A percentile compares a stretch with the other conserved stretches of the same genome.
These are phyloP conservation scores for Chirona hameri DNA, from an alignment of 2,888 invertebrate genomes.

Conservation along the genomic window DNA sequence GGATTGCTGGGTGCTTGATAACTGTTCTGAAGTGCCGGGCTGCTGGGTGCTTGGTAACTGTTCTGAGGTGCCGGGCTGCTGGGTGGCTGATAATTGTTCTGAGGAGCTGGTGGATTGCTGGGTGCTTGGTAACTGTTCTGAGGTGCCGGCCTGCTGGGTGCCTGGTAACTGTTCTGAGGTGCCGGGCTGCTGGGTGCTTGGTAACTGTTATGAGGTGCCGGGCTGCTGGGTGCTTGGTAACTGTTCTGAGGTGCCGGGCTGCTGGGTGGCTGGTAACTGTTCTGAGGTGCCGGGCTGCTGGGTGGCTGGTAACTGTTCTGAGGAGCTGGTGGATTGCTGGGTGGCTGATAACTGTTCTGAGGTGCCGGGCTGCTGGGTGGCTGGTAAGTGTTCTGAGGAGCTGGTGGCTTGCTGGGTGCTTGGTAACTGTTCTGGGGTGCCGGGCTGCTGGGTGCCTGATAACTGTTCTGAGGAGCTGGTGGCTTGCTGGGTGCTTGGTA, in stretches of 20 bases:
- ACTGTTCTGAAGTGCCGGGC: neutral
- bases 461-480: no score
- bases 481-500: no score
- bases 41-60: neutral
- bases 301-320: neutral
- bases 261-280: neutral
- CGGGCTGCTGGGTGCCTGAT: no score
- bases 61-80: neutral
- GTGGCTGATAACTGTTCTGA: neutral
- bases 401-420: no score
- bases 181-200: neutral
- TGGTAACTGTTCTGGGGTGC: no score
- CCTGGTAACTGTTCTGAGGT: neutral
- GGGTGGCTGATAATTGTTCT: neutral
- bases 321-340: no score
- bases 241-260: neutral
- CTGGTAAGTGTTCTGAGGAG: neutral
- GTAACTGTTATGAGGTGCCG: neutral
- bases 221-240: neutral
- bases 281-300: neutral
- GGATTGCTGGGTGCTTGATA: neutral
- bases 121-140: neutral
- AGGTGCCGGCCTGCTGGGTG: neutral
- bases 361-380: neutral
- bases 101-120: neutral